phyloP scores from a whole-genome alignment of 2,797 vertebrate genomes.

The Melopsittacus undulatus region DNA sequence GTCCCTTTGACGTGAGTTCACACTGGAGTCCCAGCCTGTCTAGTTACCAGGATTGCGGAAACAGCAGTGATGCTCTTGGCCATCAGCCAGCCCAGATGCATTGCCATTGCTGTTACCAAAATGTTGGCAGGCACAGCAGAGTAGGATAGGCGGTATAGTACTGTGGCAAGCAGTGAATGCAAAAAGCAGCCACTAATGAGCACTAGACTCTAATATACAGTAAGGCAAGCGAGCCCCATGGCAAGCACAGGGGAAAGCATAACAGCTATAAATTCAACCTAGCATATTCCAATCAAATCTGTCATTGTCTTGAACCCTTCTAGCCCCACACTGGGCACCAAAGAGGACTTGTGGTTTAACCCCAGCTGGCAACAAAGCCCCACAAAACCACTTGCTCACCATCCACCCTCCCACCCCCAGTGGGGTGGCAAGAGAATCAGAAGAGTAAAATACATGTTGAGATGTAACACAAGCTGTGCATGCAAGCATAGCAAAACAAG shows the following conservation, averaged over 20 bases:
- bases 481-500: not conserved
- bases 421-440: not conserved
- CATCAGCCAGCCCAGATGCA: not conserved
- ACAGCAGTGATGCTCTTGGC: not conserved
- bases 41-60: not conserved
- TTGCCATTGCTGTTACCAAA: not conserved
- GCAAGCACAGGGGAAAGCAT: not conserved
- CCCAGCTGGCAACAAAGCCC: not conserved
- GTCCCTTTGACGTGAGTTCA: not conserved
- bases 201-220: not conserved
- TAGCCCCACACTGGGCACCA: not conserved
- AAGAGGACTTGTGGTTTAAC: not conserved
- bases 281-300: not conserved
- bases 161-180: not conserved
- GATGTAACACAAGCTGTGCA: not conserved
- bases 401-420: too few species aligned
- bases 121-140: not conserved
- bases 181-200: not conserved
- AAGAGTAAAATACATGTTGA: not conserved
- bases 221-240: not conserved
- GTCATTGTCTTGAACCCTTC: not conserved
- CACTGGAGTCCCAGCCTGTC: not conserved
- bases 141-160: not conserved
- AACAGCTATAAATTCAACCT: not conserved
- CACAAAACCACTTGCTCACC: not conserved